Percentiles rank a stretch among this genome's conserved stretches.
Evolutionary conservation across 1,140 invertebrate species (phyloP).

Genomic region (Platorchestia sp.): DNA sequence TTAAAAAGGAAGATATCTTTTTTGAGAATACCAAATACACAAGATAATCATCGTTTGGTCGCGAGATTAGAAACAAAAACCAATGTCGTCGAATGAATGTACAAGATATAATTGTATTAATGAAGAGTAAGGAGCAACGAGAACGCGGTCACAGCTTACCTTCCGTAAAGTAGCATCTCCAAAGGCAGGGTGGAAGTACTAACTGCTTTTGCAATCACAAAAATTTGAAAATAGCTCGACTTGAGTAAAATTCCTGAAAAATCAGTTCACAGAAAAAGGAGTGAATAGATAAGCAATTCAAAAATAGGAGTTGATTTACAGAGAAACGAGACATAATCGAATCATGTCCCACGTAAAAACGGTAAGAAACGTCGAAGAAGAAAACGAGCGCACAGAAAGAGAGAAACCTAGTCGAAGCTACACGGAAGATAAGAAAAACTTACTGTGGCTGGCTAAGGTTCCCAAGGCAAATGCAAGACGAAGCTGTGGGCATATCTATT

Average conservation of each 20-base stretch:
- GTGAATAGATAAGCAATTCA: neutral
- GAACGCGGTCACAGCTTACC: neutral
- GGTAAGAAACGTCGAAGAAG: neutral
- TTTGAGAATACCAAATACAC: neutral
- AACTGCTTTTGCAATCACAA: neutral
- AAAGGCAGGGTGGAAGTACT: neutral
- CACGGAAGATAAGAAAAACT: neutral
- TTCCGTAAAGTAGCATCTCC: neutral
- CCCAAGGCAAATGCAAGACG: neutral
- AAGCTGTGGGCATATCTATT: conserved; percentile 34
- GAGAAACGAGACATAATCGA: neutral
- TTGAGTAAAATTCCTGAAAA: neutral
- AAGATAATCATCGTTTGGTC: neutral
- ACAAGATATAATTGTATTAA: neutral
- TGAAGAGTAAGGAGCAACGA: neutral
- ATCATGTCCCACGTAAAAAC: neutral
- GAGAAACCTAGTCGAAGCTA: neutral
- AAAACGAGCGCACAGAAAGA: neutral
- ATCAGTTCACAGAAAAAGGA: neutral
- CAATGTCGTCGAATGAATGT: neutral
- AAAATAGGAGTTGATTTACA: neutral
- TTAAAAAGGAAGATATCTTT: neutral
- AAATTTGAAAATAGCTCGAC: neutral
- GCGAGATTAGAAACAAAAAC: neutral
- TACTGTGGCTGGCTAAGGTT: neutral